Percentiles rank a stretch among this genome's conserved stretches.
phyloP scores from a whole-genome alignment of 2,113 vertebrate species.

The Rhineura floridana region DNA sequence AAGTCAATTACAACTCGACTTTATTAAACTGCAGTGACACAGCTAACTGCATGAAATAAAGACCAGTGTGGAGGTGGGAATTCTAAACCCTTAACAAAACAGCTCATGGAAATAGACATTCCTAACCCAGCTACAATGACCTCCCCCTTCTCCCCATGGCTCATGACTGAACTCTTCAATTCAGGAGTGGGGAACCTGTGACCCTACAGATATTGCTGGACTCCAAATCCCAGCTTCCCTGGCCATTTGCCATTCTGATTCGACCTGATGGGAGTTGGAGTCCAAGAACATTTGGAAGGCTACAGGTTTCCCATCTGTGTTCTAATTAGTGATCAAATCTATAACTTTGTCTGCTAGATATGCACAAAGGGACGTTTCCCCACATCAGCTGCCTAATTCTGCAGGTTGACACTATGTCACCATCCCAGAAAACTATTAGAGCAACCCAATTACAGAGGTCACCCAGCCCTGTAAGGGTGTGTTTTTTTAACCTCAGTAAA shows the following conservation, averaged over 20 bases:
- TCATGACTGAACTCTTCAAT: not conserved
- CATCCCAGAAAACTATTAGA: not conserved
- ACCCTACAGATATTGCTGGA: not conserved
- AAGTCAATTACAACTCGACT: not conserved
- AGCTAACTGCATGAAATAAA: not conserved
- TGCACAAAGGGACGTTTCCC: not conserved
- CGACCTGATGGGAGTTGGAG: not conserved
- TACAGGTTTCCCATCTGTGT: not conserved
- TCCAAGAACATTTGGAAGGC: not conserved
- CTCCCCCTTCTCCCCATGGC: not conserved
- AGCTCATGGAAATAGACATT: not conserved
- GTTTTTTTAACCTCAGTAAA: too few relatives aligned
- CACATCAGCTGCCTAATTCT: not conserved
- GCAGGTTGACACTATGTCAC: not conserved
- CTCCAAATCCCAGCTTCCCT: not conserved
- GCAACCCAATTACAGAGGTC: not conserved
- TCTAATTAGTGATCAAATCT: not conserved
- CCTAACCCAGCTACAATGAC: not conserved
- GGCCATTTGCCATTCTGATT: not conserved
- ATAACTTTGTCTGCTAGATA: not conserved
- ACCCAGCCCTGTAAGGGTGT: too few relatives aligned
- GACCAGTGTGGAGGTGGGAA: not conserved
- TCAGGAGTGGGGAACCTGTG: not conserved
- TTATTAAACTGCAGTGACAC: not conserved
- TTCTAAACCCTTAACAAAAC: not conserved